Conservation (phyloP, 2,113 vertebrate genomes). For the Anthoscopus minutus region DNA sequence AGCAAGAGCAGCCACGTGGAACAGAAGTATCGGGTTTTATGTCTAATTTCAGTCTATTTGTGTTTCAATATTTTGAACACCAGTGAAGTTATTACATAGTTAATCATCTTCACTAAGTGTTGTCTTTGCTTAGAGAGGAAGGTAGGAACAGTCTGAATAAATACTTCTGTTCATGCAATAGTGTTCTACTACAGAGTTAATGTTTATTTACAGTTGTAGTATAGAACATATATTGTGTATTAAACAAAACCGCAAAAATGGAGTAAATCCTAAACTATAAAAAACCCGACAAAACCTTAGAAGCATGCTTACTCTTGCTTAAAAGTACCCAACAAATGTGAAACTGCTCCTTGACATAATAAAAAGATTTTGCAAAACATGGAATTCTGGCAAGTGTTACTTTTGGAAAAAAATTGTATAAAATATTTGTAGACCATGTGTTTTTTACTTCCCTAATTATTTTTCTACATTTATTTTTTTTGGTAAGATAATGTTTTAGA, state of each 20-base stretch:
- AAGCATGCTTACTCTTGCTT: constrained; percentile 1
- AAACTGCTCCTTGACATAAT: constrained; percentile 6
- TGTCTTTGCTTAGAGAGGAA: neutral
- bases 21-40: neutral
- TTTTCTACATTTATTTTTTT: neutral
- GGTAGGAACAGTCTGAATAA: neutral
- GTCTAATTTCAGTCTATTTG: neutral
- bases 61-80: neutral
- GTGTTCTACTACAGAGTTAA: neutral
- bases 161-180: neutral
- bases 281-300: neutral
- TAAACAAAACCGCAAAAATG: neutral
- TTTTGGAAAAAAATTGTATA: neutral
- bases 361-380: neutral
- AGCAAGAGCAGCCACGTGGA: neutral
- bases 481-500: neutral
- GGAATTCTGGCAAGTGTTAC: neutral
- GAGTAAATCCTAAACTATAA: neutral
- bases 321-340: neutral
- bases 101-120: neutral
- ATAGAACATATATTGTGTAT: neutral
- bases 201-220: neutral
- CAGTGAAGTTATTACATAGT: neutral
- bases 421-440: neutral
- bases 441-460: neutral